Base-by-base conservation (phyloP, 2,113 vertebrate genomes). In the Garra rufa region DNA sequence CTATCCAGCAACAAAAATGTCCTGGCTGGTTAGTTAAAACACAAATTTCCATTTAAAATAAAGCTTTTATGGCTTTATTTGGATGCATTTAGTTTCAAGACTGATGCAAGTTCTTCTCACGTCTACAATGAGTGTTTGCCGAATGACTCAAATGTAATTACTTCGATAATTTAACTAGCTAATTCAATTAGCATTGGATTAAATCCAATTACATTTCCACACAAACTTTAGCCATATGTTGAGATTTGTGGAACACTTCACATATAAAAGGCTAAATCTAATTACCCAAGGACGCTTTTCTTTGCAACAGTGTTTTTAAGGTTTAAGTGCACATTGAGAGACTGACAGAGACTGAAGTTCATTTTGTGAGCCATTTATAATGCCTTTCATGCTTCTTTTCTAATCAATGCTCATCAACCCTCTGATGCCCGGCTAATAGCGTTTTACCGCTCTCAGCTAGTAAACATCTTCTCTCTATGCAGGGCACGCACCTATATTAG, bases 391-490 rank as follows among this genome's bases (percentile, higher is more conserved):
- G 83, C 88, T 90, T 85, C 84, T 69, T 50, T 83, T 91, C 85
- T 85, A 92, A 90, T 91, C 79, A 81, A 74, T 88, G 89, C 87
- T 90, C 86, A 92, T 92, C 91, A 89, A 85, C 82, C 85, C 85
- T 89, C 88, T 93, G 92, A 92, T 93, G 89, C 89, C 89, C 85
- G 69, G 82, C 91, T 55, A 81, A 87, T 67, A 77, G 85, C 61
- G 85, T 85, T 90, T 78, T 83, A 91, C 90, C 85, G 81, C 19
- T 9, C 57, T 86, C 83, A 84, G 82, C 85, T 65, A 79, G 87
- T 91, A 92, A 92, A 93, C 87, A 91, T 85, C 44, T 88, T 89
- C 88, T 91, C 87, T 83, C 85, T 81, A 91, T 93, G 91, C 91
- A 90, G 84, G 90, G 83, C 90, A 89, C 76, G 81, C 83, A 57